Evolutionary conservation across 2,797 vertebrate species (phyloP).

Genomic region (Clarias platycephalus): DNA sequence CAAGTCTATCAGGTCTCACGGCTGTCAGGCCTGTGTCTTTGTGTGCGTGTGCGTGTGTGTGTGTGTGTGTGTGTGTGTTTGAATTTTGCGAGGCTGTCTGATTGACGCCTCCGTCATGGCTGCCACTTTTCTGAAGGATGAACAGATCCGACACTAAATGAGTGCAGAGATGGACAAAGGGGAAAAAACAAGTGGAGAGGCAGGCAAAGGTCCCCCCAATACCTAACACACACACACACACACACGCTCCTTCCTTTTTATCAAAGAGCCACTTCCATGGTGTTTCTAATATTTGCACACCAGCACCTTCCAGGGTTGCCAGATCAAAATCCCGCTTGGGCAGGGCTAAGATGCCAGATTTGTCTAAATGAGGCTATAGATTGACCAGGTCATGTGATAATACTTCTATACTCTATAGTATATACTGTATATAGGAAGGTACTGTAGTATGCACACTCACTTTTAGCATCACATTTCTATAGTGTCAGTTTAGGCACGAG

Average conservation of each 20-base stretch:
- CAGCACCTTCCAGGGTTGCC: no score
- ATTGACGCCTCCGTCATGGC: conserved; percentile 28
- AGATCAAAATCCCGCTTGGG: no score
- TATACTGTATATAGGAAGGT: no score
- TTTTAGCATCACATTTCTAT: no score
- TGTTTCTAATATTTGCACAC: not conserved
- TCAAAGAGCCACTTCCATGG: conserved; percentile 4
- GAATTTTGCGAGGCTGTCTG: not conserved
- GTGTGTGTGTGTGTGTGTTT: conserved; percentile 21
- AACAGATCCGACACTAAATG: conserved; percentile 1
- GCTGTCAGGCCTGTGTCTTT: conserved; percentile 6
- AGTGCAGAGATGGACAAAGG: conserved; percentile 36
- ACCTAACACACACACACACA: not conserved
- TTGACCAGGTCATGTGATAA: no score
- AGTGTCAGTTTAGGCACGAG: not conserved
- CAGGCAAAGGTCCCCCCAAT: conserved; percentile 14
- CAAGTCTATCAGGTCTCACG: conserved; percentile 1
- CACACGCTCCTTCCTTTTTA: conserved; percentile 8
- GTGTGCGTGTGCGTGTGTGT: not conserved
- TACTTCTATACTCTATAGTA: no score
- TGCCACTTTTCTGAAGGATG: conserved; percentile 11
- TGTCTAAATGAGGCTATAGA: no score
- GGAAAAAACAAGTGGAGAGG: conserved; percentile 21
- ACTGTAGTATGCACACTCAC: no score
- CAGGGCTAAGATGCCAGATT: no score